These are phyloP conservation scores for Gallinago solitaria DNA, from an alignment of 2,797 vertebrate genomes.

Conservation along the genomic window DNA sequence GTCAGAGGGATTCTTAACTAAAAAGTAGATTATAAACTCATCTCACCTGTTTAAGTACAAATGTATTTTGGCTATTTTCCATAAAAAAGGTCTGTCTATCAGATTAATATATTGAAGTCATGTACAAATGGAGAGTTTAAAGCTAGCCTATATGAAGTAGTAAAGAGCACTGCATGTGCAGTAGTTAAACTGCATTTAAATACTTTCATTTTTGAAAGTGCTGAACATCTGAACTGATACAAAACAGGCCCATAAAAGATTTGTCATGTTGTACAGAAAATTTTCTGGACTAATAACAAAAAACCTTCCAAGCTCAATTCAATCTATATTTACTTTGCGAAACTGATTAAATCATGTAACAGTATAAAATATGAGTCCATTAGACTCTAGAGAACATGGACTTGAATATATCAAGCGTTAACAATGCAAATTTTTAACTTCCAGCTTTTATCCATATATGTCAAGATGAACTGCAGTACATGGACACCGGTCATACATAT, in stretches of 20 bases:
- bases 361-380: background rate
- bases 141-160: background rate
- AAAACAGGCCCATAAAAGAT: background rate
- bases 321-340: background rate
- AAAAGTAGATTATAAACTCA: background rate
- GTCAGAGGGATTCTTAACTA: background rate
- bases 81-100: background rate
- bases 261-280: background rate
- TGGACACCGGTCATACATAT: background rate
- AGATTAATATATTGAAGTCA: background rate
- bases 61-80: background rate
- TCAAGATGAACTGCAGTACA: background rate
- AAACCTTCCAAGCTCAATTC: background rate
- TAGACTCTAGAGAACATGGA: background rate
- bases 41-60: background rate
- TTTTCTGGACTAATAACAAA: background rate
- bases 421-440: background rate
- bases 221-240: background rate
- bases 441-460: background rate
- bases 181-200: background rate
- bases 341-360: background rate
- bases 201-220: background rate
- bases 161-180: accelerated
- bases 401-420: background rate
- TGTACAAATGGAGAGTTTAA: background rate